Conservation (phyloP, 2,797 vertebrate genomes). For the Aplochiton taeniatus region DNA sequence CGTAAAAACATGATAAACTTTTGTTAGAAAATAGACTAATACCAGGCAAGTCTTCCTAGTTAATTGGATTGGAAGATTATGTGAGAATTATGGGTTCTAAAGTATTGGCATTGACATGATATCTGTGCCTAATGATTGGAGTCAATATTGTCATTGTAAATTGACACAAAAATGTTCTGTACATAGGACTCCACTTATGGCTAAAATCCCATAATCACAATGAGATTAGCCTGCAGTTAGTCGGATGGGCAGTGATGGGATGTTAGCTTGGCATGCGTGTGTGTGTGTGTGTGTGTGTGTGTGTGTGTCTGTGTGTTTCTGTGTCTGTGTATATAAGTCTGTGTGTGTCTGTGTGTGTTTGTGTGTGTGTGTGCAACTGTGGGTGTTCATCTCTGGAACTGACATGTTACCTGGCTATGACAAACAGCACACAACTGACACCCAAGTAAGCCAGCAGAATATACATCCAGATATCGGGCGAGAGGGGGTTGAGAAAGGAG, state of each 20-base stretch:
- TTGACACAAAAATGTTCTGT: no score
- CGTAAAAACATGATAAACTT: background rate
- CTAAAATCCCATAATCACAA: no score
- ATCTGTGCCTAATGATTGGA: constrained; percentile 19
- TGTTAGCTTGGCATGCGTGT: background rate
- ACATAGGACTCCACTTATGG: no score
- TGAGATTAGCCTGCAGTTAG: no score
- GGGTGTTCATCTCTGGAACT: constrained; percentile 23
- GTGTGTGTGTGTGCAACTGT: constrained; percentile 10
- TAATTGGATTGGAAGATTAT: constrained; percentile 24
- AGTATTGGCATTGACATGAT: constrained; percentile 13
- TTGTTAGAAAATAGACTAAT: constrained; percentile 7
- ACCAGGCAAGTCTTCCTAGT: constrained; percentile 1
- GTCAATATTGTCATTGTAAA: constrained; percentile 19
- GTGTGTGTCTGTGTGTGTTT: constrained; percentile 23
- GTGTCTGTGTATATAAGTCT: background rate
- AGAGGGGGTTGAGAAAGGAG: constrained; percentile 99
- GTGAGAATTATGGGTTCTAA: constrained; percentile 4
- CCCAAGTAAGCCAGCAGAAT: constrained; percentile 99
- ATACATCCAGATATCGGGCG: constrained; percentile 99
- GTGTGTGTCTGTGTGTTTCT: background rate
- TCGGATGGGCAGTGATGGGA: no score
- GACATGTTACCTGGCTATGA: constrained; percentile 99
- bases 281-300: constrained; percentile 23
- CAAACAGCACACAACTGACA: constrained; percentile 99